These are phyloP conservation scores for Molossus molossus DNA, from an alignment of 2,797 vertebrate genomes.

Conservation along the genomic window DNA sequence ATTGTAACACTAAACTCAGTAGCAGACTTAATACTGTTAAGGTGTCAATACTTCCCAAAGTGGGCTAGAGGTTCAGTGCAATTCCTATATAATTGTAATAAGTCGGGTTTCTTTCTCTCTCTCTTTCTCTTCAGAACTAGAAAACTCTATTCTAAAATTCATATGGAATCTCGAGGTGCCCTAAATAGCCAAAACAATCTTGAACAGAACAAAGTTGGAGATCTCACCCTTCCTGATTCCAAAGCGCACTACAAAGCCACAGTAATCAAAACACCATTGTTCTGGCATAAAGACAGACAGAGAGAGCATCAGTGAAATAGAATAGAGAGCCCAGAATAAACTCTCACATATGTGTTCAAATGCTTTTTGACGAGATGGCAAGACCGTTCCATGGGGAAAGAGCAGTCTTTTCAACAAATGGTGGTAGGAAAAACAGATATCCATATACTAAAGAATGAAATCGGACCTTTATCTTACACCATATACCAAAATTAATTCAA, in stretches of 20 bases:
- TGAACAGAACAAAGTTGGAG: neutral
- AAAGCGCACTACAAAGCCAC: conserved; percentile 7
- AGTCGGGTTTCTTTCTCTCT: neutral
- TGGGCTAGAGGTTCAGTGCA: neutral
- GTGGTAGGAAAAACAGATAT: neutral
- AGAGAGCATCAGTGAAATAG: neutral
- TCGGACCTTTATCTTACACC: neutral
- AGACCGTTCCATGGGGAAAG: neutral
- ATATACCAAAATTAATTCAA: conserved; percentile 19
- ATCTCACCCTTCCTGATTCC: neutral
- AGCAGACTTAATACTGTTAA: neutral
- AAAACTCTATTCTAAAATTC: conserved; percentile 40
- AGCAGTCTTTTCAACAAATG: conserved; percentile 41
- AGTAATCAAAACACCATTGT: neutral
- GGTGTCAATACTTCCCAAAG: neutral
- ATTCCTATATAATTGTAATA: neutral
- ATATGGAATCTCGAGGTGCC: neutral
- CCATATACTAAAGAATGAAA: neutral
- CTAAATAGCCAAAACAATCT: neutral
- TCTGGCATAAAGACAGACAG: neutral
- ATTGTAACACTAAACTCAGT: neutral
- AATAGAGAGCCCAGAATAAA: neutral
- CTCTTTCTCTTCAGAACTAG: neutral
- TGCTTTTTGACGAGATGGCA: neutral
- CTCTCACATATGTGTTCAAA: neutral